Evolutionary conservation across 2,888 invertebrate genomes (phyloP).

Genomic region (Globia sparganii): DNA sequence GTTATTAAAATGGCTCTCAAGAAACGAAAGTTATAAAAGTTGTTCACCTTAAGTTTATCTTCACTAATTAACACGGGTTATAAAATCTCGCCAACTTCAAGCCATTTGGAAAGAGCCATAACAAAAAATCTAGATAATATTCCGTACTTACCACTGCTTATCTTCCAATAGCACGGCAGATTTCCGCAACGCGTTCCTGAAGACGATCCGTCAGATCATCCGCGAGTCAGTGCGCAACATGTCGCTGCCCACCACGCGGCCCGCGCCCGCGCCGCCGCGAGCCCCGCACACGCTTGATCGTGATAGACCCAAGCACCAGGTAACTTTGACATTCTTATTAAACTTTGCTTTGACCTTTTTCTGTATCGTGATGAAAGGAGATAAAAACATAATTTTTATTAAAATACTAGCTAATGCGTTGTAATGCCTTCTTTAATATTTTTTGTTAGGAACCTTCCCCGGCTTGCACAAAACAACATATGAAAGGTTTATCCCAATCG

Average conservation of each 20-base stretch:
- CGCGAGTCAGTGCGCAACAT: constrained; percentile 99
- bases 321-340: constrained; percentile 62
- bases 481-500: background rate
- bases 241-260: constrained; percentile 96
- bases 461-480: background rate
- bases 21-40: constrained; percentile 7
- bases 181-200: constrained; percentile 98
- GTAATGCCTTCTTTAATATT: background rate
- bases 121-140: background rate
- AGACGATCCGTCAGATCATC: constrained; percentile 99
- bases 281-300: constrained; percentile 86
- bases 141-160: background rate
- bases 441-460: background rate
- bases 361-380: background rate
- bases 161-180: constrained; percentile 94
- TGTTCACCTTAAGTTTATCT: background rate
- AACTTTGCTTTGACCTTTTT: background rate
- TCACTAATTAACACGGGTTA: constrained; percentile 14
- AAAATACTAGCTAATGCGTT: background rate
- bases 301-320: constrained; percentile 91
- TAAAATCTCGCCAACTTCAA: constrained; percentile 16
- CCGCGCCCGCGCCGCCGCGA: constrained; percentile 89
- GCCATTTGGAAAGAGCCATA: background rate
- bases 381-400: background rate
- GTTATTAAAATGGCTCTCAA: constrained; percentile 1